A percentile compares a stretch with the other conserved stretches of the same genome.
Conservation (phyloP, 1,140 invertebrate genomes). For the Vollenhovia emeryi region DNA sequence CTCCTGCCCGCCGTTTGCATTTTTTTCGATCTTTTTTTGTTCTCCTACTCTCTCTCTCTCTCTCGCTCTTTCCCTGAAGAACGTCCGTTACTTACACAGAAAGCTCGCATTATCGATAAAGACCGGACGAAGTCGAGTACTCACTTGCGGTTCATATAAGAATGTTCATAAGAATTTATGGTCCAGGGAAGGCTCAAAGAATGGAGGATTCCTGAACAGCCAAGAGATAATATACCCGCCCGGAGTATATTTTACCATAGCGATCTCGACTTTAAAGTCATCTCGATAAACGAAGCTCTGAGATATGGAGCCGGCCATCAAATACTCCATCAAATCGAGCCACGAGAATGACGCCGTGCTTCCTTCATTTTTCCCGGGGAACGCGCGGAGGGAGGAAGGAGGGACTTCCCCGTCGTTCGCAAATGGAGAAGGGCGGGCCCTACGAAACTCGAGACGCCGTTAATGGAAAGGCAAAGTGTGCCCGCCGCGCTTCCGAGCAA, state of each 20-base stretch:
- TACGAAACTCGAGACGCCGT: conserved; percentile 45
- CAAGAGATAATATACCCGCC: background rate
- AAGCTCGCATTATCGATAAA: conserved; percentile 55
- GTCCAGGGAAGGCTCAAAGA: background rate
- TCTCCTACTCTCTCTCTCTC: background rate
- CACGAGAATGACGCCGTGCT: background rate
- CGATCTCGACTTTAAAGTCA: background rate
- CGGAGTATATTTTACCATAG: background rate
- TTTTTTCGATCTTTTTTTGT: background rate
- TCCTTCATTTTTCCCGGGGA: conserved; percentile 18
- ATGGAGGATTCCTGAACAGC: background rate
- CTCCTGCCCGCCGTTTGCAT: background rate
- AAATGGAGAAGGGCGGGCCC: conserved; percentile 18
- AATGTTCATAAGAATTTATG: conserved; percentile 20
- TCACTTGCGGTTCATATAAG: background rate
- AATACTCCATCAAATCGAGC: conserved; percentile 3
- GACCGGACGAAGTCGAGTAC: background rate
- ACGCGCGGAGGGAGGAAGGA: no score
- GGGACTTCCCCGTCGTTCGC: background rate
- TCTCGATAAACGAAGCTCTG: conserved; percentile 9
- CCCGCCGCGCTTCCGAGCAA: conserved; percentile 18
- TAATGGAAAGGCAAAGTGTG: conserved; percentile 56
- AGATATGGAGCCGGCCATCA: background rate
- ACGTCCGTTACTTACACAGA: conserved; percentile 31
- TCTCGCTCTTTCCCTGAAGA: background rate